Percentiles rank a stretch among this genome's conserved stretches.
Evolutionary conservation across 2,113 vertebrate species (phyloP).

Genomic region (Ammodytes marinus): DNA sequence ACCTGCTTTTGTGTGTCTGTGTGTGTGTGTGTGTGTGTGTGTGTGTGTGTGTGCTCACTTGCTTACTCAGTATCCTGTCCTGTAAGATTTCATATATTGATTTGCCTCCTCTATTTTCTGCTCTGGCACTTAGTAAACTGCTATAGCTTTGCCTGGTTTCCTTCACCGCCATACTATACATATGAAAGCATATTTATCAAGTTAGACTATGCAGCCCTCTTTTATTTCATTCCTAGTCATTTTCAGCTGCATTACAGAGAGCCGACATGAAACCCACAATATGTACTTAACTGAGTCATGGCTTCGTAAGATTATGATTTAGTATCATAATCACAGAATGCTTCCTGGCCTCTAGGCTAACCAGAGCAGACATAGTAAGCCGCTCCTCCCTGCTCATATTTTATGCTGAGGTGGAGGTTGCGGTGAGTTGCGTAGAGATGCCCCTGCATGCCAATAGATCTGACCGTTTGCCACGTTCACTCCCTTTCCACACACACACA

Average conservation of each 20-base stretch:
- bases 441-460: constrained; percentile 30
- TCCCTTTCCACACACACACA: background rate
- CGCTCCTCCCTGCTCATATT: constrained; percentile 58
- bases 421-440: constrained; percentile 17
- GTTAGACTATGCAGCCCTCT: constrained; percentile 16
- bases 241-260: constrained; percentile 7
- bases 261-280: constrained; percentile 27
- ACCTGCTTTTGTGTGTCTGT: constrained; percentile 1
- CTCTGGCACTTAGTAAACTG: constrained; percentile 44
- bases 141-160: constrained; percentile 28
- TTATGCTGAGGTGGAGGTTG: constrained; percentile 41
- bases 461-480: constrained; percentile 52
- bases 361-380: constrained; percentile 55
- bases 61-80: constrained; percentile 63
- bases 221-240: constrained; percentile 33
- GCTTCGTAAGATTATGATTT: constrained; percentile 56
- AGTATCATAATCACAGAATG: constrained; percentile 63
- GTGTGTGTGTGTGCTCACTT: constrained; percentile 22
- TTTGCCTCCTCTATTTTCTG: constrained; percentile 51
- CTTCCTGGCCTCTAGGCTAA: constrained; percentile 47
- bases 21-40: background rate
- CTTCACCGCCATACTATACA: constrained; percentile 29
- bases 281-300: constrained; percentile 50
- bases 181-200: constrained; percentile 41
- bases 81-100: constrained; percentile 62